phyloP scores from a whole-genome alignment of 2,888 invertebrate genomes.

The Alsophila aescularia region DNA sequence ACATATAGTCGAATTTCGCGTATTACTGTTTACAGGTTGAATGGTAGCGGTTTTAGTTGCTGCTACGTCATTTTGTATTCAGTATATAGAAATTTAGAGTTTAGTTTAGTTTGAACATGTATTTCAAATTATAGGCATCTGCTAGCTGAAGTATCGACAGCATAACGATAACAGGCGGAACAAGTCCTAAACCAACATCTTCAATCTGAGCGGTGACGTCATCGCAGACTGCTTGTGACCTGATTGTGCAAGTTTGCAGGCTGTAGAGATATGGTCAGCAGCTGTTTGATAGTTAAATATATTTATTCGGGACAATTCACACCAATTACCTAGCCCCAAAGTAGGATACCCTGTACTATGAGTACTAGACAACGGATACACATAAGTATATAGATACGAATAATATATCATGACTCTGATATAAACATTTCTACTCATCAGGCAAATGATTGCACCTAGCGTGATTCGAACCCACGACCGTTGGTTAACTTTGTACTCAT shows the following conservation, averaged over 20 bases:
- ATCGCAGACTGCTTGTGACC: background rate
- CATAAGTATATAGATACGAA: no score
- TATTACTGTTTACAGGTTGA: conserved; percentile 2
- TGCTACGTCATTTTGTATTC: conserved; percentile 10
- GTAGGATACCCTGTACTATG: no score
- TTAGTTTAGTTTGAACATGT: background rate
- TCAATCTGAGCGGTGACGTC: conserved; percentile 38
- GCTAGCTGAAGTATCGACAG: conserved; percentile 38
- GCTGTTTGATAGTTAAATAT: background rate
- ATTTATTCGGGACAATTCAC: no score
- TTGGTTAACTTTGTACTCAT: no score
- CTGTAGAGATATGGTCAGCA: background rate
- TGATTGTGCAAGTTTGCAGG: conserved; percentile 3
- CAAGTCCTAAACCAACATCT: conserved; percentile 46
- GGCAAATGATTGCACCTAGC: no score
- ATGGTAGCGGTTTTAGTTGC: conserved; percentile 9
- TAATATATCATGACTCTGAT: no score
- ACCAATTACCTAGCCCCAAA: no score
- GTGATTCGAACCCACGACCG: no score
- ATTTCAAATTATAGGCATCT: conserved; percentile 23
- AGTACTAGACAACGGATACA: no score
- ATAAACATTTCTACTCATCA: no score
- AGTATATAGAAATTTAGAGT: conserved; percentile 8
- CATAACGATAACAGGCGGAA: conserved; percentile 39
- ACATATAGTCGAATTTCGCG: conserved; percentile 32